Base-by-base conservation (phyloP, 2,113 vertebrate species). In the Stictonetta naevosa region DNA sequence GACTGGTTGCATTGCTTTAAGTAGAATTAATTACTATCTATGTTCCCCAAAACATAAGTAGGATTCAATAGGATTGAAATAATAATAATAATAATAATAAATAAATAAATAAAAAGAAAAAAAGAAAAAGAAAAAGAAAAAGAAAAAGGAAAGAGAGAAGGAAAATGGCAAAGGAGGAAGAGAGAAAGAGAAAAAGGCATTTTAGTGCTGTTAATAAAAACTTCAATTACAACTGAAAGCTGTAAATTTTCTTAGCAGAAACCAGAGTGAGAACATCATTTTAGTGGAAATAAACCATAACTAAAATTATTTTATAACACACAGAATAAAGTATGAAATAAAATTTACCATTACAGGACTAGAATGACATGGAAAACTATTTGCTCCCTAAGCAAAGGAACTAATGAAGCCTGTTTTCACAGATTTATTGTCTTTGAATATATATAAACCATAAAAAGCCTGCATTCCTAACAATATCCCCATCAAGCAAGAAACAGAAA, bases 21-120 rank as follows among this genome's bases (percentile, higher is more conserved):
- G 89, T 91, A 92, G 80, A 81, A 88, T 76, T 71, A 91, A 68
- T 77, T 81, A 91, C 52, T 93, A 56, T 36, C 42, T 77, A 50
- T 31, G 20, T 53, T 38, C 68, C 68, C 64, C 80, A 66, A 29
- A 81, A 55, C 50, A 55, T 83, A 86, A 82, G 60, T 69, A 93
- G 68, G 71, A 86, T 78, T 78, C 60, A 90, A 76, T 58, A 69
- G 22, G 19, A 94, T n/a, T n/a, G n/a, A n/a, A n/a, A n/a, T n/a
- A n/a, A n/a, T n/a, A n/a, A n/a, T n/a, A n/a, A n/a, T n/a, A n/a
- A n/a, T n/a, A n/a, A n/a, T n/a, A n/a, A n/a, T n/a, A n/a, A n/a
- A n/a, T n/a, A n/a, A n/a, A n/a, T n/a, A n/a, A n/a, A n/a, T n/a
- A n/a, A n/a, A 48, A 21, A 48, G 4, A 12, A 50, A 50, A 23